Evolutionary conservation across 2,113 vertebrate species (phyloP), one percentile per base, ranked within the genome.

Genomic region (Protomyctophum bolini): DNA sequence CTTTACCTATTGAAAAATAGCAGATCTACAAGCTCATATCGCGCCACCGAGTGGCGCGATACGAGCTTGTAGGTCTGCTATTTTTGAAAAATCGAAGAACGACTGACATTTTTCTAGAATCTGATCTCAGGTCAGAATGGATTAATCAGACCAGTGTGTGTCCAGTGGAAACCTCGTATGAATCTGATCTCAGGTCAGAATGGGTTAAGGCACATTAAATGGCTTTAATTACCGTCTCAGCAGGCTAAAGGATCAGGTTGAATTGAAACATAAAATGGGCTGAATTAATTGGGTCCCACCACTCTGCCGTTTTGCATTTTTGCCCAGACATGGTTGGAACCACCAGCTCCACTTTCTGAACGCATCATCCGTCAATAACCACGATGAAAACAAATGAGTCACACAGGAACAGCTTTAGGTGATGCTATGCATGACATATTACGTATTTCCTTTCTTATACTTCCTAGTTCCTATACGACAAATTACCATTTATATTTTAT

Each of bases 331-430:
- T 14, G 54, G 62, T 78, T 77, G 41, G 54, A 47, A 55, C 62
- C 61, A 9, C 6, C 56, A 59, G 50, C 61, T 49, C 56, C 55
- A 7, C 54, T 28, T 0, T 0, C 56, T 76, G 70, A 80, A 68
- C 61, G 11, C 46, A 58, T 72, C 65, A 79, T 62, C 50, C 67
- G 51, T 59, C 63, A 72, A 75, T 52, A 59, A 29, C 64, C 56
- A 67, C 70, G 67, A 63, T 65, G 49, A 67, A 65, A 78, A 67
- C 41, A 47, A 75, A 63, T 79, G 68, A 77, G 67, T 83, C 72
- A 77, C 45, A 69, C 56, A 2, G 15, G 6, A 51, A 83, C 61
- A 72, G 21, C 21, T 21, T 21, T 21, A 21, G 70, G 72, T 29
- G 65, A 62, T 46, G 55, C 52, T 75, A 64, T 75, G 14, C 12